Evolutionary conservation across 1,140 invertebrate species (phyloP), one percentile per base, ranked within the genome.

Genomic region (fruit fly (Drosophila melanogaster)): DNA sequence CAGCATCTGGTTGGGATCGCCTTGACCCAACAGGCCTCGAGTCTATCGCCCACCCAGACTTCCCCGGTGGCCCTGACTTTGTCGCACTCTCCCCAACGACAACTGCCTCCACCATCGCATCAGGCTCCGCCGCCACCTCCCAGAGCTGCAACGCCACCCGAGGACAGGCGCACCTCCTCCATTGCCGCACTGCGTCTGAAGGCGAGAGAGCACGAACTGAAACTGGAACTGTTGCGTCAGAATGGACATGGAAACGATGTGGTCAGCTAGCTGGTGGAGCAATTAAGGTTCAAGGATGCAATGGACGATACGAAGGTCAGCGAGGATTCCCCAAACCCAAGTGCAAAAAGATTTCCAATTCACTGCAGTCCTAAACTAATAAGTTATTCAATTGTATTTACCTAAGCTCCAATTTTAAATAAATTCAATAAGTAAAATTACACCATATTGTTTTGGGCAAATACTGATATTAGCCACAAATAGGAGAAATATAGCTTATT

Each of bases 131-230:
- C 69, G 7, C 43, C 66, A 8, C 93, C 93, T 3, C 92, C 93
- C 22, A 92, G 64, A 54, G 89, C 70, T 6, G 84, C 81, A 41
- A 92, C 90, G 57, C 94, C 93, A 50, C 96, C 95, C 83, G 95
- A 96, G 61, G 97, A 98, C 92, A 94, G 97, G 64, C 93, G 97
- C 66, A 96, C 95, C 77, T 97, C 96, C 22, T 98, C 97, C 78
- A 98, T 99, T 58, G 97, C 97, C 1, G 96, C 97, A 0, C 93
- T 99, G 4, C 93, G 98, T 56, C 93, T 98, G 33, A 98, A 98
- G 76, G 98, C 98, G 1, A 94, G 98, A 7, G 98, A 99, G 92
- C 98, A 99, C 92, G 97, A 98, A 90, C 92, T 98, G 7, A 95
- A 96, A 81, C 92, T 98, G 75, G 97, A 97, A 90, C 95, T 97